Conservation (phyloP, 2,113 vertebrate genomes). For the Mobula hypostoma region DNA sequence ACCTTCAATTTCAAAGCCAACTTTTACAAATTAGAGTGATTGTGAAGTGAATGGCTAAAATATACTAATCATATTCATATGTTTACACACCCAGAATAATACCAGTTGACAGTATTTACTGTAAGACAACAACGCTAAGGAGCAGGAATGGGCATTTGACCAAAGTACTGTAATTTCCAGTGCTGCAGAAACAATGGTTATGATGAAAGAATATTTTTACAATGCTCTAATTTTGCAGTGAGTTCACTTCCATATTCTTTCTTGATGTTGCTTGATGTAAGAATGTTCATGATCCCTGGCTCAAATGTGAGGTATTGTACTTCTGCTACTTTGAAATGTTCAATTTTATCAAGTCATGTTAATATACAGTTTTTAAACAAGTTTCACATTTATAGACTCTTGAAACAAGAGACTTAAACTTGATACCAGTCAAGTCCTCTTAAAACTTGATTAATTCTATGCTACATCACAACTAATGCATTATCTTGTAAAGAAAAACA, state of each 20-base stretch:
- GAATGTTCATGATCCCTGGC: slow-evolving; percentile 16
- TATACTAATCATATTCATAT: neutral
- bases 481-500: slow-evolving; percentile 4
- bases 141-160: slow-evolving; percentile 16
- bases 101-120: neutral
- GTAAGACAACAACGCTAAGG: neutral
- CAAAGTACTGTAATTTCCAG: slow-evolving; percentile 6
- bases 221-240: neutral
- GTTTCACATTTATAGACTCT: slow-evolving; percentile 35
- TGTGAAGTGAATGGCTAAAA: neutral
- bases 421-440: slow-evolving; percentile 36
- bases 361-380: slow-evolving; percentile 31
- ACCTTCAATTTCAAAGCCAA: neutral
- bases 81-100: neutral
- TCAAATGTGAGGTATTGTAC: slow-evolving; percentile 33
- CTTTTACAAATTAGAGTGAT: neutral
- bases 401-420: neutral
- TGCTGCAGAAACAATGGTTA: neutral
- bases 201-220: neutral
- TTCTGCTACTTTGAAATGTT: slow-evolving; percentile 30
- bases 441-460: neutral
- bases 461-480: slow-evolving; percentile 3
- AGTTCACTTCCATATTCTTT: neutral
- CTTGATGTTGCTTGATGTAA: neutral
- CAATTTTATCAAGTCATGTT: slow-evolving; percentile 29